Percentiles rank a stretch among this genome's conserved stretches.
Evolutionary conservation across 2,113 vertebrate genomes (phyloP).

Genomic region (Conger conger): DNA sequence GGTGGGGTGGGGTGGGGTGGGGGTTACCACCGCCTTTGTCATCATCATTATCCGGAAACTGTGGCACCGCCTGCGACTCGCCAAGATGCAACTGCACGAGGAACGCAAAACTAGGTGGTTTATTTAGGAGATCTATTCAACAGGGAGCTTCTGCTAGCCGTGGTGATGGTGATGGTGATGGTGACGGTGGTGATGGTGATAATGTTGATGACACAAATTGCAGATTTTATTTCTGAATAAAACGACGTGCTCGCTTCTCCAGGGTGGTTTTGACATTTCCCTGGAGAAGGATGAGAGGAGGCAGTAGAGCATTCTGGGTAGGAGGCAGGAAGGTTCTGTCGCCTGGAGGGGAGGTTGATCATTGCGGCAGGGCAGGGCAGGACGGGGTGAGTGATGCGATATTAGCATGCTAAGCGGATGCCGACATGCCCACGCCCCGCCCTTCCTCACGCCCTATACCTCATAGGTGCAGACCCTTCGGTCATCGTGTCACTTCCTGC

Average conservation of each 20-base stretch:
- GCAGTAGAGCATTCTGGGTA: neutral
- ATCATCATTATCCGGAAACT: constrained; percentile 27
- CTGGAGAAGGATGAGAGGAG: neutral
- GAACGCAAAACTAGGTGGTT: constrained; percentile 30
- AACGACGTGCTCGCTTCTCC: neutral
- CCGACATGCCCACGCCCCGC: neutral
- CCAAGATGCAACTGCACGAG: constrained; percentile 13
- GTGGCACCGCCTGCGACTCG: neutral
- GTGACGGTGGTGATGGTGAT: constrained; percentile 38
- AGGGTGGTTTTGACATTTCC: neutral
- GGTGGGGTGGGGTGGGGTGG: constrained; percentile 19
- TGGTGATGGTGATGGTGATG: constrained; percentile 22
- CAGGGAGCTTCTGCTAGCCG: neutral
- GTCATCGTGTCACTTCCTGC: neutral
- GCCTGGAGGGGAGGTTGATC: neutral
- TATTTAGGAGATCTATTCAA: neutral
- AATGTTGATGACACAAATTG: constrained; percentile 22
- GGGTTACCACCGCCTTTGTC: constrained; percentile 33
- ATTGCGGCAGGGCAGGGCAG: neutral
- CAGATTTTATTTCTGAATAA: constrained; percentile 12
- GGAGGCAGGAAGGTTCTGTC: neutral
- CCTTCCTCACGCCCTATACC: neutral
- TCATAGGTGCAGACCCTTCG: neutral
- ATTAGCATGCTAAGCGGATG: neutral
- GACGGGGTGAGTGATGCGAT: neutral